Evolutionary conservation across 1,140 invertebrate genomes (phyloP).

Genomic region (Aphelinus atriplicis): DNA sequence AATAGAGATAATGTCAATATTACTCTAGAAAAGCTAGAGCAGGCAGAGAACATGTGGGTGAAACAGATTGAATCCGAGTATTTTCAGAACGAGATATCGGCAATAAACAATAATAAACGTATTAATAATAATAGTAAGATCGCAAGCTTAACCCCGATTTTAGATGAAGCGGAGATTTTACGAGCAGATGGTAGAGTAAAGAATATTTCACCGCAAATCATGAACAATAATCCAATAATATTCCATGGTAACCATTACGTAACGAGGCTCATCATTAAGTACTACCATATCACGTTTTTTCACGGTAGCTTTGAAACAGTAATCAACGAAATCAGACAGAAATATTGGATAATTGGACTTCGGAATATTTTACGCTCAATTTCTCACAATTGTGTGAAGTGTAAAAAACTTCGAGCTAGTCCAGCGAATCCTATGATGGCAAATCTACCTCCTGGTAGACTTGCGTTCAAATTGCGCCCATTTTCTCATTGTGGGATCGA

Average conservation of each 20-base stretch:
- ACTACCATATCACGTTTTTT: not conserved
- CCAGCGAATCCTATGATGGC: constrained; percentile 41
- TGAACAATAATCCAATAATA: constrained; percentile 13
- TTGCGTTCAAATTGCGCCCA: constrained; percentile 42
- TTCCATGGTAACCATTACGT: not conserved
- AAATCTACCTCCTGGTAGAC: constrained; percentile 35
- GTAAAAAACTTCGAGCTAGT: not conserved
- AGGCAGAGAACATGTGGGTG: too few species aligned
- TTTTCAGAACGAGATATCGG: too few species aligned
- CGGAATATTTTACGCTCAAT: constrained; percentile 14
- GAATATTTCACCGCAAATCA: too few species aligned
- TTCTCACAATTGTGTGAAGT: not conserved
- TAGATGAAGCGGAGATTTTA: constrained; percentile 1
- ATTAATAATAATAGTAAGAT: constrained; percentile 2
- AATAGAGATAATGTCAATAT: too few species aligned
- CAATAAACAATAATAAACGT: not conserved
- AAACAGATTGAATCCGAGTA: too few species aligned
- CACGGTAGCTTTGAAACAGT: constrained; percentile 15
- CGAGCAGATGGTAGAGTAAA: not conserved
- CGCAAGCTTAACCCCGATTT: not conserved
- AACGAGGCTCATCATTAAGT: not conserved
- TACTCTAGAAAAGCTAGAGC: too few species aligned
- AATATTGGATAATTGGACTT: constrained; percentile 3
- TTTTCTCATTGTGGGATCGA: constrained; percentile 48
- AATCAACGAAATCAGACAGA: constrained; percentile 20